Evolutionary conservation across 2,113 vertebrate species (phyloP).

Genomic region (Pollimyrus isidori): DNA sequence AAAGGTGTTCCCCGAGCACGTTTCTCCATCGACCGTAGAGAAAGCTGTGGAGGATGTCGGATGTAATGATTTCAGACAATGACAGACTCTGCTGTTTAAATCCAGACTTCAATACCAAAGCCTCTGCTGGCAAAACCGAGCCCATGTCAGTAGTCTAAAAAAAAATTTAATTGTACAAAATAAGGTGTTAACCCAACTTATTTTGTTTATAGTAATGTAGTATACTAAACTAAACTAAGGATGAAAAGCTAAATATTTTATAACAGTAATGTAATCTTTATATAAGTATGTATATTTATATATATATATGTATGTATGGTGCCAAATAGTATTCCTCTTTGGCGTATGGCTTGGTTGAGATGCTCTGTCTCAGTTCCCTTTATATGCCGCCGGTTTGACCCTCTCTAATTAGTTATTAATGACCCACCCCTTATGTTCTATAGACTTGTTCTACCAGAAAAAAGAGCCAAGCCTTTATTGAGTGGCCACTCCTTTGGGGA

Average conservation of each 20-base stretch:
- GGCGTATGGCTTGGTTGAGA: constrained; percentile 26
- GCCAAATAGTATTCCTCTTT: constrained; percentile 35
- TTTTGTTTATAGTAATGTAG: background rate
- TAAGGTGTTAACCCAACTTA: background rate
- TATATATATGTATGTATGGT: background rate
- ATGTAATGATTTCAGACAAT: constrained; percentile 93
- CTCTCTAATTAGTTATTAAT: constrained; percentile 84
- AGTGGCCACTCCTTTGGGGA: constrained; percentile 36
- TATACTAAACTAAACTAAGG: background rate
- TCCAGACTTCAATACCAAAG: constrained; percentile 76
- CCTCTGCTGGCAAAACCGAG: constrained; percentile 82
- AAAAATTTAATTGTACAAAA: background rate
- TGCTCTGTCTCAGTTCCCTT: constrained; percentile 53
- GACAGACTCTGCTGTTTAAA: constrained; percentile 74
- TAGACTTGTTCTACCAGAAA: constrained; percentile 61
- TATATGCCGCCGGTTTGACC: constrained; percentile 74
- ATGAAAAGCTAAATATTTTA: background rate
- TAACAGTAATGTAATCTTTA: background rate
- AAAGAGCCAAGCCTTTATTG: constrained; percentile 45
- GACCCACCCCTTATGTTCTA: constrained; percentile 69
- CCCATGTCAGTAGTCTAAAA: constrained; percentile 60
- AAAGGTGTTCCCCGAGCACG: constrained; percentile 84
- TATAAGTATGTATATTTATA: no score
- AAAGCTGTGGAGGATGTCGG: constrained; percentile 97
- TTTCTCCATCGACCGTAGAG: constrained; percentile 95